phyloP scores from a whole-genome alignment of 2,888 invertebrate species.

The Scrobipalpa atriplicella region DNA sequence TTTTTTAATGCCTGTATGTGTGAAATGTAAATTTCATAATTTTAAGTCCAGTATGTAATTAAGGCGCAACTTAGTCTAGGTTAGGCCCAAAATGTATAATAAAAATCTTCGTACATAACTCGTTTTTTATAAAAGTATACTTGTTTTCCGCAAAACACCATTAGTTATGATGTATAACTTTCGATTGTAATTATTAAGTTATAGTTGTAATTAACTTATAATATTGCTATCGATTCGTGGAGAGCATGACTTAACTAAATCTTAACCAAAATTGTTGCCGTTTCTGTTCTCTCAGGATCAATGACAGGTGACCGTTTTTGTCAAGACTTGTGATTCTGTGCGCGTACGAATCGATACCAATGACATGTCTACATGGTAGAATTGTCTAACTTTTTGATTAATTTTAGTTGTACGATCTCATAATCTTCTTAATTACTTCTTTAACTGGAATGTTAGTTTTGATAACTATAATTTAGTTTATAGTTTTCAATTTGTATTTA shows the following conservation, averaged over 20 bases:
- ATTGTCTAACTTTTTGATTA: conserved; percentile 34
- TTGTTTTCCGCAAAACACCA: background rate
- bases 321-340: too few species aligned
- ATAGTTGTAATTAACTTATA: conserved; percentile 31
- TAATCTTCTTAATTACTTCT: conserved; percentile 21
- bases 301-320: too few species aligned
- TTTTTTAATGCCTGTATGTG: too few species aligned
- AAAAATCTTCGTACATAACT: too few species aligned
- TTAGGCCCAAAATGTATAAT: too few species aligned
- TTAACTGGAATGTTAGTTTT: background rate
- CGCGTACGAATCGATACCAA: too few species aligned
- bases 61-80: background rate
- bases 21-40: background rate
- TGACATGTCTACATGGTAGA: conserved; percentile 40
- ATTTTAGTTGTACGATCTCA: conserved; percentile 35
- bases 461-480: too few species aligned
- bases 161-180: background rate
- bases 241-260: too few species aligned
- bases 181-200: background rate
- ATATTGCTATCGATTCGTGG: too few species aligned
- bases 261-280: too few species aligned
- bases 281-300: too few species aligned
- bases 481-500: too few species aligned
- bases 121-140: background rate
- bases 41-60: background rate